Conservation (phyloP, 1,140 invertebrate species). For the Caerostris extrusa region DNA sequence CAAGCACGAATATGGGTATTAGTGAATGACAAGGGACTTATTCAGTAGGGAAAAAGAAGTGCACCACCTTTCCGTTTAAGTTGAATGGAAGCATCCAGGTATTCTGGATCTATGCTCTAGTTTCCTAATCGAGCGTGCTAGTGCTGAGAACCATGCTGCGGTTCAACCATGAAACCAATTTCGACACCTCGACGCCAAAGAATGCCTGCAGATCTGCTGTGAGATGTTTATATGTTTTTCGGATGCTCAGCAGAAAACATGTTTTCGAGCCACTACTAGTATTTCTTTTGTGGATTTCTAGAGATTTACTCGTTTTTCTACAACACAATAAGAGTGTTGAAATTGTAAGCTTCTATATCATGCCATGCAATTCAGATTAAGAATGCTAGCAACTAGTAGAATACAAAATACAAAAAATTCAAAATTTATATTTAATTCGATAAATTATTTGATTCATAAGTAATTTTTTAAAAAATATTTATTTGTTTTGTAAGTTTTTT, state of each 20-base stretch:
- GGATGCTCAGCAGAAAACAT: neutral
- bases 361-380: too few relatives aligned
- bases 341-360: too few relatives aligned
- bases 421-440: too few relatives aligned
- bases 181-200: conserved; percentile 20
- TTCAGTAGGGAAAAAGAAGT: neutral
- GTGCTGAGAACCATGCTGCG: neutral
- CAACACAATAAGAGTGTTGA: too few relatives aligned
- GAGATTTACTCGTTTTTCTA: too few relatives aligned
- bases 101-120: conserved; percentile 56
- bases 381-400: too few relatives aligned
- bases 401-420: too few relatives aligned
- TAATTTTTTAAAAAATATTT: too few relatives aligned
- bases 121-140: conserved; percentile 49
- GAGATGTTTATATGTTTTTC: conserved; percentile 46
- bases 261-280: neutral
- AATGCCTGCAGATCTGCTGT: conserved; percentile 4
- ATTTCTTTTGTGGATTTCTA: too few relatives aligned
- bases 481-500: too few relatives aligned
- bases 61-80: neutral
- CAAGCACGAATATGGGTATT: neutral
- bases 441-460: too few relatives aligned
- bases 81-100: conserved; percentile 33
- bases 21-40: neutral
- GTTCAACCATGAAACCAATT: conserved; percentile 46